Evolutionary conservation across 2,888 invertebrate genomes (phyloP).

Genomic region (Uropetala carovei): DNA sequence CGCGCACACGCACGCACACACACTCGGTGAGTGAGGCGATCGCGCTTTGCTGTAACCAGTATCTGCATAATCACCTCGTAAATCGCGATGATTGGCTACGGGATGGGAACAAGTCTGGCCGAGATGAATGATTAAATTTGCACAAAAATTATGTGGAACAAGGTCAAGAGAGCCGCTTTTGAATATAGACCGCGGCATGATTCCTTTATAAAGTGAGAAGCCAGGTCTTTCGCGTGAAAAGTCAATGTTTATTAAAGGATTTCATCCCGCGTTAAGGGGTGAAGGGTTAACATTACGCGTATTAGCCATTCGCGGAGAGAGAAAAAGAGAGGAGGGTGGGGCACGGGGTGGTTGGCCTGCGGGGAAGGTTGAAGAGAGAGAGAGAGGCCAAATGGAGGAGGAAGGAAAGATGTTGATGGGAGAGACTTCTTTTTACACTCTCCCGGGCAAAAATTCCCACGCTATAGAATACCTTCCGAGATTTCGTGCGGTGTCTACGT

Average conservation of each 20-base stretch:
- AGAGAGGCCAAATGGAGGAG: not conserved
- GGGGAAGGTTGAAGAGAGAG: not conserved
- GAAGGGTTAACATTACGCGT: not conserved
- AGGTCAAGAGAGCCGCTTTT: constrained; percentile 51
- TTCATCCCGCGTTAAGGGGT: not conserved
- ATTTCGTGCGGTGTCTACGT: not conserved
- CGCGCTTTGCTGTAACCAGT: constrained; percentile 47
- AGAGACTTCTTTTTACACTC: not conserved
- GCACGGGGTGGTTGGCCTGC: not conserved
- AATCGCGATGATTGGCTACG: constrained; percentile 62
- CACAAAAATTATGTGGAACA: constrained; percentile 62
- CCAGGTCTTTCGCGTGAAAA: not conserved
- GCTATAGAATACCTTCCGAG: not conserved
- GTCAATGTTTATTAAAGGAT: not conserved
- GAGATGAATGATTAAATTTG: constrained; percentile 62
- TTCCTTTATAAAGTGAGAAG: constrained; percentile 21
- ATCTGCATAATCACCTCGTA: constrained; percentile 64
- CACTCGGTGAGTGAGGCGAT: not conserved
- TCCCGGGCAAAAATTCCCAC: not conserved
- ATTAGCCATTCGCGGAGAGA: not conserved
- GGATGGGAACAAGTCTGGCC: constrained; percentile 37
- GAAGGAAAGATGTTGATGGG: not conserved
- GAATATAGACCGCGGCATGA: constrained; percentile 60
- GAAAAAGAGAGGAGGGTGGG: not conserved
- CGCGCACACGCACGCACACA: not conserved